Conservation (phyloP, 2,797 vertebrate genomes). For the Lacerta bilineata region DNA sequence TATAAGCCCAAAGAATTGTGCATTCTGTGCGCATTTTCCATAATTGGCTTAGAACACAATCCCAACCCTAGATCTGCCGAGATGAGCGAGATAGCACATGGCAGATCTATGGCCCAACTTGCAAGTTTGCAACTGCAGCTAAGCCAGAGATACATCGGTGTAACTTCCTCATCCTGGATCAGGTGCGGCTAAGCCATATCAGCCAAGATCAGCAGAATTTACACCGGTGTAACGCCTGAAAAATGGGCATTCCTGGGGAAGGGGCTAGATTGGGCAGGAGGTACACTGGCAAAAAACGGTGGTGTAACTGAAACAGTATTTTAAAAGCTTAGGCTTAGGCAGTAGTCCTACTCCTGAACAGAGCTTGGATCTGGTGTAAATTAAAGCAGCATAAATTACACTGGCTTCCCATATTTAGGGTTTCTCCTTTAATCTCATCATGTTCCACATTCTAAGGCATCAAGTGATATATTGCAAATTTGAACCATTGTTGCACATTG, state of each 20-base stretch:
- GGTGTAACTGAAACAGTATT: background rate
- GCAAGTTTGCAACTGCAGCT: background rate
- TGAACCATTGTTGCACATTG: background rate
- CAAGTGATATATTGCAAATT: background rate
- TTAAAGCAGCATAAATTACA: too few relatives aligned
- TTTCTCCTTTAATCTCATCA: background rate
- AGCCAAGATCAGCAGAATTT: background rate
- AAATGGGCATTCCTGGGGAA: background rate
- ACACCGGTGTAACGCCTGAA: background rate
- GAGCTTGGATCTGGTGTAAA: too few relatives aligned
- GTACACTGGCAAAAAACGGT: background rate
- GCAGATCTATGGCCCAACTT: too few relatives aligned
- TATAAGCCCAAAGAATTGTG: background rate
- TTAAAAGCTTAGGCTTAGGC: too few relatives aligned
- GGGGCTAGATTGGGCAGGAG: background rate
- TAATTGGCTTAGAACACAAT: background rate
- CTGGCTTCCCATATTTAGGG: too few relatives aligned
- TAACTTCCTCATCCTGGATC: background rate
- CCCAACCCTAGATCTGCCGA: too few relatives aligned
- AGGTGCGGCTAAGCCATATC: background rate
- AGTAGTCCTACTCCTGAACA: too few relatives aligned
- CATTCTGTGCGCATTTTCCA: background rate
- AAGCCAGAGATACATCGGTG: background rate
- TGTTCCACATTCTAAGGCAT: background rate
- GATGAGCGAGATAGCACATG: too few relatives aligned